These are phyloP conservation scores for Eucidaris tribuloides DNA, from an alignment of 35 echinoderm and acorn worm genomes.

Conservation along the genomic window DNA sequence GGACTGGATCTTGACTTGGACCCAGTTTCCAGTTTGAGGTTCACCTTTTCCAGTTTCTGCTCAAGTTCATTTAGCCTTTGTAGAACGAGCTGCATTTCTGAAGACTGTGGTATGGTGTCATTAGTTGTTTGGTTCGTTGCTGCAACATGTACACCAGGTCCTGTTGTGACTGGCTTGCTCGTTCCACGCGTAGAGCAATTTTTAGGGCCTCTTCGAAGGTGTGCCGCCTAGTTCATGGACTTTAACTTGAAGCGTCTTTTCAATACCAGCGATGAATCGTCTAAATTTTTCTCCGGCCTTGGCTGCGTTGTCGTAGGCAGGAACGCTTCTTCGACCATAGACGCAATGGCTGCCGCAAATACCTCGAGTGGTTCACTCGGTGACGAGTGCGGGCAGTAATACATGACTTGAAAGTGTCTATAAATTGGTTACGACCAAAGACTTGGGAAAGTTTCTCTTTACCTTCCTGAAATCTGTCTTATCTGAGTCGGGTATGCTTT, in stretches of 20 bases:
- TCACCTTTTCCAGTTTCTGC: not conserved
- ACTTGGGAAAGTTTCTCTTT: not conserved
- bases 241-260: not conserved
- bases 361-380: not conserved
- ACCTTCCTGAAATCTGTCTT: not conserved
- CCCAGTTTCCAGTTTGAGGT: not conserved
- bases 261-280: not conserved
- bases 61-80: not conserved
- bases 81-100: not conserved
- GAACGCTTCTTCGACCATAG: slow-evolving; percentile 5
- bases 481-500: not conserved
- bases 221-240: not conserved
- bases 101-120: not conserved
- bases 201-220: too few relatives aligned
- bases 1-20: not conserved
- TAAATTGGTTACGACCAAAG: not conserved
- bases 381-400: not conserved
- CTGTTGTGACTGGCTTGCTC: not conserved
- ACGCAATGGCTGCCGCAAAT: not conserved
- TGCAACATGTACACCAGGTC: not conserved
- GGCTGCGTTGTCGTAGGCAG: not conserved
- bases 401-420: slow-evolving; percentile 1
- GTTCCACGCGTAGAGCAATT: not conserved
- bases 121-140: not conserved
- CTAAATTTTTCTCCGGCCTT: not conserved